Evolutionary conservation across 2,888 invertebrate species (phyloP).

Genomic region (Apodemia mormo): DNA sequence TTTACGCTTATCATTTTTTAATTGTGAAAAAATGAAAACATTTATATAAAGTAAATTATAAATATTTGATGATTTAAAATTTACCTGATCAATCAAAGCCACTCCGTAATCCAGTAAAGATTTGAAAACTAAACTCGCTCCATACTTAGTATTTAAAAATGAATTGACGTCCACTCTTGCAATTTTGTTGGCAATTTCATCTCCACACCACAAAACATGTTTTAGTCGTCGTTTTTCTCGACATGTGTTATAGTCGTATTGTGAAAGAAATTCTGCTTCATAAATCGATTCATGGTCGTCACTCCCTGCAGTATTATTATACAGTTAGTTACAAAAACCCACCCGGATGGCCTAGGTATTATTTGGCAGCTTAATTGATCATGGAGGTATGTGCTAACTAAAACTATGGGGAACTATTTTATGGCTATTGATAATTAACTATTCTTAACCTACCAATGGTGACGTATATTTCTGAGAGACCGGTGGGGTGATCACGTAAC

Average conservation of each 20-base stretch:
- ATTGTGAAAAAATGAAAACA: too few species aligned
- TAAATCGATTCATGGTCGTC: conserved; percentile 81
- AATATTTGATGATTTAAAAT: not conserved
- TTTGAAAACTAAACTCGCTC: conserved; percentile 69
- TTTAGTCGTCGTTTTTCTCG: conserved; percentile 51
- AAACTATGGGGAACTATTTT: too few species aligned
- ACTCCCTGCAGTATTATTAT: conserved; percentile 70
- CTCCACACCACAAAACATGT: conserved; percentile 73
- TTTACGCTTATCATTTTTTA: too few species aligned
- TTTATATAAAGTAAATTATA: too few species aligned
- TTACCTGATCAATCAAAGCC: conserved; percentile 69
- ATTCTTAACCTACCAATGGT: too few species aligned
- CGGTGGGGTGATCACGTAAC: too few species aligned
- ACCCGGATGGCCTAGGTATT: too few species aligned
- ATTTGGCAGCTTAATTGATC: too few species aligned
- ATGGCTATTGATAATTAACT: too few species aligned
- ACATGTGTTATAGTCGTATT: conserved; percentile 60
- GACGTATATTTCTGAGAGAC: too few species aligned
- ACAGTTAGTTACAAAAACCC: too few species aligned
- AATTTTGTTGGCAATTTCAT: conserved; percentile 58
- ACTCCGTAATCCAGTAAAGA: conserved; percentile 79
- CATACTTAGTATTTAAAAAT: conserved; percentile 69
- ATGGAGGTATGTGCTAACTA: too few species aligned
- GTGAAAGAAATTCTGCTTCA: conserved; percentile 66
- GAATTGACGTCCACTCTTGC: conserved; percentile 63